Conservation (phyloP, 1,140 invertebrate genomes). For the Leptinotarsa undecemlineata region DNA sequence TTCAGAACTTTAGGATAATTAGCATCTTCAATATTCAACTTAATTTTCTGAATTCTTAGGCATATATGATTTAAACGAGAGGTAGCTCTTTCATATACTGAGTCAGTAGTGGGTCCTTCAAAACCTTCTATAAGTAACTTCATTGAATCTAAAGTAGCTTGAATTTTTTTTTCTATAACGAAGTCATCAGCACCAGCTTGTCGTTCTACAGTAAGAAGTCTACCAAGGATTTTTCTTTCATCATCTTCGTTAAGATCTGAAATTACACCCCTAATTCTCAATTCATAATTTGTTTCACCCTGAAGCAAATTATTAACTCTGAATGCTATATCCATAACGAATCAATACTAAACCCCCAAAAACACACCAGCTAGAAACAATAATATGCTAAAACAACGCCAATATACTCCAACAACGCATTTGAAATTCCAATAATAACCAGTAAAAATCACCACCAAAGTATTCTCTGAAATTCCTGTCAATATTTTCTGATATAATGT, state of each 20-base stretch:
- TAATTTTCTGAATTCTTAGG: background rate
- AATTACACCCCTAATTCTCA: background rate
- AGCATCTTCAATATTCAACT: background rate
- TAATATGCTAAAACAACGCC: no score
- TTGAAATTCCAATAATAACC: no score
- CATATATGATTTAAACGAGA: background rate
- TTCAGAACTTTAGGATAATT: background rate
- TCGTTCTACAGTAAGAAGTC: background rate
- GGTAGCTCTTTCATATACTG: background rate
- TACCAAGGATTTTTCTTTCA: constrained; percentile 3
- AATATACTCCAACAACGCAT: no score
- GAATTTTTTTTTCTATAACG: background rate
- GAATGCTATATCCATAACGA: background rate
- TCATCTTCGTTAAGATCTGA: background rate
- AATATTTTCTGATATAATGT: no score
- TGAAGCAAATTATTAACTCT: background rate
- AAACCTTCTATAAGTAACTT: background rate
- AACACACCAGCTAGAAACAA: no score
- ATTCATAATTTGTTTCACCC: constrained; percentile 2
- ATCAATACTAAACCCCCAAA: background rate
- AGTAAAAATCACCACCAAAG: no score
- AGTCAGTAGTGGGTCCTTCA: constrained; percentile 1
- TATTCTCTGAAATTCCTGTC: no score
- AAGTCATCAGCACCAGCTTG: background rate
- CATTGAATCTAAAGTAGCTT: background rate